phyloP scores from a whole-genome alignment of 2,113 vertebrate genomes.

The Phrynocephalus versicolor region DNA sequence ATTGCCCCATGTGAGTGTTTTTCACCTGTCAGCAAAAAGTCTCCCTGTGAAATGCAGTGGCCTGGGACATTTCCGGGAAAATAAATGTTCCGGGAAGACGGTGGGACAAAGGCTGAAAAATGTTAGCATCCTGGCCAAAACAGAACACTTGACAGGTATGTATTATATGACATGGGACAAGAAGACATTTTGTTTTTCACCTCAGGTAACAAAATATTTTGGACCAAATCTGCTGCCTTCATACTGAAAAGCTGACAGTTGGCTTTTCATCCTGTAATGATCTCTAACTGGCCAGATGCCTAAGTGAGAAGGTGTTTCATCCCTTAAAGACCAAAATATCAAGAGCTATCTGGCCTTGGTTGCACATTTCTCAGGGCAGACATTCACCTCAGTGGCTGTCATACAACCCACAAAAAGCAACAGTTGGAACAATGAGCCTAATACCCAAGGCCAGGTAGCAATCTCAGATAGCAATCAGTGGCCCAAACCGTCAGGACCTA shows the following conservation, averaged over 20 bases:
- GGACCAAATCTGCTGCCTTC: neutral
- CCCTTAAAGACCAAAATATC: neutral
- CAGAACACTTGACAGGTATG: too few species aligned
- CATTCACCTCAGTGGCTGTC: neutral
- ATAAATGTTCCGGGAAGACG: too few species aligned
- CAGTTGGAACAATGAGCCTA: neutral
- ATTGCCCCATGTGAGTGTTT: too few species aligned
- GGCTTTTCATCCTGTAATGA: neutral
- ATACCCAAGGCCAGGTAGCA: neutral
- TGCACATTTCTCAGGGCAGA: neutral
- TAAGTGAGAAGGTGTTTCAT: neutral
- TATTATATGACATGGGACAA: neutral
- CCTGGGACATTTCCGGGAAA: too few species aligned
- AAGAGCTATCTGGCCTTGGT: too few species aligned
- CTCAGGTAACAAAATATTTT: neutral
- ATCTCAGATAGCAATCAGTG: too few species aligned
- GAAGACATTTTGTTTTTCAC: neutral
- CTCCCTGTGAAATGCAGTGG: too few species aligned
- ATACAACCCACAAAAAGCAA: neutral
- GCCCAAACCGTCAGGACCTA: too few species aligned
- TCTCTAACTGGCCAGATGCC: neutral
- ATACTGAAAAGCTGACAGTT: neutral
- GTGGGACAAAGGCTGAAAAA: too few species aligned
- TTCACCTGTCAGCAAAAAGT: too few species aligned
- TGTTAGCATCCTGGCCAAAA: neutral